Evolutionary conservation across 2,797 vertebrate genomes (phyloP).

Genomic region (Mionectes olivaceus): DNA sequence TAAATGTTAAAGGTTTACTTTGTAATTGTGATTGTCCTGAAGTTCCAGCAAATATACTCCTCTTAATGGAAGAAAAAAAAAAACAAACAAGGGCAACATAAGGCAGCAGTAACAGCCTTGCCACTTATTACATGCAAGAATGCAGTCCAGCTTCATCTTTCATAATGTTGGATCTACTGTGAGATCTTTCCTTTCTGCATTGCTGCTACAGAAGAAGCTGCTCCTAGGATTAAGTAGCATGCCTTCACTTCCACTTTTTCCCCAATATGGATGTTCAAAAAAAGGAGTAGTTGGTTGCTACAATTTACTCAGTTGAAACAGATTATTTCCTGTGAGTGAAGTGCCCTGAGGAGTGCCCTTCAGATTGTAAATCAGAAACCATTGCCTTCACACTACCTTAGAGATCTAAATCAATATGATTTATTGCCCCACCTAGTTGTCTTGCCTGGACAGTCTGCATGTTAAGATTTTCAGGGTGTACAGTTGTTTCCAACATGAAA

Average conservation of each 20-base stretch:
- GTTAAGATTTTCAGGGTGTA: background rate
- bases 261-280: background rate
- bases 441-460: background rate
- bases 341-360: background rate
- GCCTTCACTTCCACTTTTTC: background rate
- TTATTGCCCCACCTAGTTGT: background rate
- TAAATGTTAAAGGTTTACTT: background rate
- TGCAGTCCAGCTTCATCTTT: background rate
- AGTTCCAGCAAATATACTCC: background rate
- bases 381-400: background rate
- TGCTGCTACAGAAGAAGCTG: background rate
- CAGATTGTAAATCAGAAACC: background rate
- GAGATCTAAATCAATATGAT: background rate
- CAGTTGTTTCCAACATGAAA: background rate
- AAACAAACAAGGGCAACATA: background rate
- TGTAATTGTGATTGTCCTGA: background rate
- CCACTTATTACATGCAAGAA: background rate
- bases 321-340: background rate
- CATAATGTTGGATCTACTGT: background rate
- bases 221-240: background rate
- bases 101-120: background rate
- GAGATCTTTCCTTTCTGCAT: background rate
- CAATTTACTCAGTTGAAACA: background rate
- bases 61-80: background rate
- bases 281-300: background rate